These are phyloP conservation scores for Acromyrmex echinatior DNA, from an alignment of 1,140 invertebrate genomes.

Conservation along the genomic window DNA sequence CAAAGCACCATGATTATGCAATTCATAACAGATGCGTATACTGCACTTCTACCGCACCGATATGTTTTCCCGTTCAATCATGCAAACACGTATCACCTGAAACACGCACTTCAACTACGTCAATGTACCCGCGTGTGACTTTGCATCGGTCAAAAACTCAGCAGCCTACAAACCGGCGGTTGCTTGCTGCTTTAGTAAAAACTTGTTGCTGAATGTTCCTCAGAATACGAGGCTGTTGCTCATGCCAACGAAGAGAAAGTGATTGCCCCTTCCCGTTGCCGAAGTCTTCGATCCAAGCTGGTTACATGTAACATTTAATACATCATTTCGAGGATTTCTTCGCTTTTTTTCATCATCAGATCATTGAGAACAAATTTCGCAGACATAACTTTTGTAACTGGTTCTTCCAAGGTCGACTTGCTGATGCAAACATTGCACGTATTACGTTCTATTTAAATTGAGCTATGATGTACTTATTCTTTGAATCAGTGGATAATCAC, in stretches of 20 bases:
- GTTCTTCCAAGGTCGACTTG: slow-evolving; percentile 32
- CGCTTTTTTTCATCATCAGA: neutral
- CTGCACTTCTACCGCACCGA: neutral
- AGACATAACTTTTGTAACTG: neutral
- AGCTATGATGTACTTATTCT: neutral
- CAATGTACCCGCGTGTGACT: slow-evolving; percentile 51
- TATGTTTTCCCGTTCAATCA: neutral
- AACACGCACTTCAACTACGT: slow-evolving; percentile 17
- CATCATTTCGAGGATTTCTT: slow-evolving; percentile 30
- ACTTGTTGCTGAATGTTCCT: slow-evolving; percentile 81
- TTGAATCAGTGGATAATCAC: too few relatives aligned
- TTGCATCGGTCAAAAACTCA: slow-evolving; percentile 11
- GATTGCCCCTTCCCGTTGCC: slow-evolving; percentile 68
- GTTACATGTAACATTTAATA: slow-evolving; percentile 74
- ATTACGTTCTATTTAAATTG: neutral
- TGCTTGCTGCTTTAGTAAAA: slow-evolving; percentile 83
- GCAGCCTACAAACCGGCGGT: neutral
- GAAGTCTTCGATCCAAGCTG: slow-evolving; percentile 40
- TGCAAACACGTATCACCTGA: neutral
- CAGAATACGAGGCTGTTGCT: slow-evolving; percentile 68
- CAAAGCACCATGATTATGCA: neutral
- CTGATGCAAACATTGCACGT: too few relatives aligned
- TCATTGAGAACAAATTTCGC: neutral
- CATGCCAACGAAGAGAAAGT: slow-evolving; percentile 81
- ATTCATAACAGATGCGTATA: neutral